phyloP scores from a whole-genome alignment of 2,797 vertebrate genomes.

The Rhinoraja longicauda region DNA sequence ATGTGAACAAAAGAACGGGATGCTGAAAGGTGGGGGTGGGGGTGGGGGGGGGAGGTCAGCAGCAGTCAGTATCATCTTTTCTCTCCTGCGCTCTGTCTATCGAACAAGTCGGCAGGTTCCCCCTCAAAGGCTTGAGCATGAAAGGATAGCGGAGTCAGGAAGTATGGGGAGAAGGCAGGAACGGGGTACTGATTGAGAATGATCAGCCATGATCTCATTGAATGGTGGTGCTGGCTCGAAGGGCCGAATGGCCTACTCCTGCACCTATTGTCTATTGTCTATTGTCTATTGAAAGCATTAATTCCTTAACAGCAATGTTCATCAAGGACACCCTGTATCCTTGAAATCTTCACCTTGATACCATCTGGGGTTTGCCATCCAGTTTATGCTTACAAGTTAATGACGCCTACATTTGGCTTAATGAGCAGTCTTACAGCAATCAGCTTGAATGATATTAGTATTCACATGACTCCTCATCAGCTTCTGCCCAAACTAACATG shows the following conservation, averaged over 20 bases:
- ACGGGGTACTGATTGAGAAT: too few species aligned
- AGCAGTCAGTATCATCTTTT: neutral
- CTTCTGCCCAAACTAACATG: neutral
- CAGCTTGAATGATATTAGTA: neutral
- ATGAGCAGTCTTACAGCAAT: neutral
- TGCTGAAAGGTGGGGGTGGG: neutral
- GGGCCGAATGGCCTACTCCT: too few species aligned
- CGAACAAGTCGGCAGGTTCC: neutral
- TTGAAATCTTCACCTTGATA: conserved; percentile 3
- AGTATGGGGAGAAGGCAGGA: too few species aligned
- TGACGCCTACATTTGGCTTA: neutral
- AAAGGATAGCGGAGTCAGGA: too few species aligned
- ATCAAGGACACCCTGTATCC: neutral
- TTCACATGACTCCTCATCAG: neutral
- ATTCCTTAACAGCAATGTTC: neutral
- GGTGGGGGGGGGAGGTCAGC: neutral
- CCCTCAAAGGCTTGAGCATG: neutral
- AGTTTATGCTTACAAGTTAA: neutral
- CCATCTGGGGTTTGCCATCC: neutral
- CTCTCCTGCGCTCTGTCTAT: neutral
- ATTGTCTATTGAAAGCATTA: too few species aligned
- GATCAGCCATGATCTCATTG: too few species aligned
- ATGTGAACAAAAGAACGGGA: neutral
- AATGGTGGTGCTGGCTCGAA: too few species aligned
- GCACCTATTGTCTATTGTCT: too few species aligned